Evolutionary conservation across 2,888 invertebrate species (phyloP).

Genomic region (Steromphala cineraria): DNA sequence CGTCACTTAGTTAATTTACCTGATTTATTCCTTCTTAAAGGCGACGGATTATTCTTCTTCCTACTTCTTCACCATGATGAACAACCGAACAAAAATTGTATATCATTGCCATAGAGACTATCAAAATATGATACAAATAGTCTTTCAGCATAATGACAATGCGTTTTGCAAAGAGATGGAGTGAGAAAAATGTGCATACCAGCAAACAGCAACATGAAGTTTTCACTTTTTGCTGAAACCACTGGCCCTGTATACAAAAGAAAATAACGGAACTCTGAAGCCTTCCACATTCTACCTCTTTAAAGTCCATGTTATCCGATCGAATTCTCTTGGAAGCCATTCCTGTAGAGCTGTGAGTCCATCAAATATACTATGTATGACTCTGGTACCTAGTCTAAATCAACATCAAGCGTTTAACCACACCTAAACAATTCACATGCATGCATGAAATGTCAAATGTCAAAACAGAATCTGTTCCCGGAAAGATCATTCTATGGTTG

Average conservation of each 20-base stretch:
- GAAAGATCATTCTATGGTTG: neutral
- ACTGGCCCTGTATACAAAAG: neutral
- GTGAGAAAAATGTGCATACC: neutral
- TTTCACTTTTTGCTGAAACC: neutral
- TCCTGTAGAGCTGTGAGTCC: neutral
- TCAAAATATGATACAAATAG: slow-evolving; percentile 1
- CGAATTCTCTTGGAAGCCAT: neutral
- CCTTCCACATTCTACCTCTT: neutral
- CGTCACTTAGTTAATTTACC: neutral
- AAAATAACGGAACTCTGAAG: slow-evolving; percentile 7
- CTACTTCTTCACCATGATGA: neutral
- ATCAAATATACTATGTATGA: too few species aligned
- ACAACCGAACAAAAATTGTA: neutral
- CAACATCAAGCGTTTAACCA: neutral
- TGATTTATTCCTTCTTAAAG: neutral
- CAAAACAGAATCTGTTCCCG: too few species aligned
- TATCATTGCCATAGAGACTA: neutral
- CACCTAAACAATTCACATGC: neutral
- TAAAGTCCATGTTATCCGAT: neutral
- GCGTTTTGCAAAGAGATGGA: neutral
- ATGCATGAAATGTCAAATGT: neutral
- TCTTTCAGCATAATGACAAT: neutral
- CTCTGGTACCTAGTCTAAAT: neutral
- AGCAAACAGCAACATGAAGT: neutral
- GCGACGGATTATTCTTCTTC: neutral